A percentile compares a stretch with the other conserved stretches of the same genome.
Evolutionary conservation across 2,113 vertebrate species (phyloP).

Genomic region (Dicerorhinus sumatrensis): DNA sequence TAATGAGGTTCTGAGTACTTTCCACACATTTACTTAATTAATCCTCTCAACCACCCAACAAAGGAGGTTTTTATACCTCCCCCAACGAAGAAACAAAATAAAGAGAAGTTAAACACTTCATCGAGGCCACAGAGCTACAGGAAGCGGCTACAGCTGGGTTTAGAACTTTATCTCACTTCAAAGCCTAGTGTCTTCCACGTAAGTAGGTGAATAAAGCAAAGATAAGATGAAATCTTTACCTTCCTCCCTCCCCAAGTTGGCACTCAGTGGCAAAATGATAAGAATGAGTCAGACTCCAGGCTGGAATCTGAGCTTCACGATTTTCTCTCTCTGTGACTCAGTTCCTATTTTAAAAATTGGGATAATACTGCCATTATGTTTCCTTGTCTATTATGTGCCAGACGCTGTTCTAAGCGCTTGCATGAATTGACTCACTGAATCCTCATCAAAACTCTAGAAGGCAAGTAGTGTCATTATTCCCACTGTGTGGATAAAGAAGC

Average conservation of each 20-base stretch:
- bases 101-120: neutral
- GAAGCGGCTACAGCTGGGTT: neutral
- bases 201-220: neutral
- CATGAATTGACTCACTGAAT: neutral
- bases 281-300: neutral
- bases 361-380: neutral
- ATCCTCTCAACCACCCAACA: neutral
- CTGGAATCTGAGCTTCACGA: neutral
- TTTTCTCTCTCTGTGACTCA: neutral
- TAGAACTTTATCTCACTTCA: neutral
- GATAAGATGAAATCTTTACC: rapidly evolving
- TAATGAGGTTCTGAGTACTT: neutral
- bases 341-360: neutral
- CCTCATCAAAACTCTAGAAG: neutral
- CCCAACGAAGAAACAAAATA: neutral
- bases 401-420: rapidly evolving
- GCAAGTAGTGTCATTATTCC: neutral
- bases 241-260: neutral
- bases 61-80: neutral
- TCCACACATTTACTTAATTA: neutral
- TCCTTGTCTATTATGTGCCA: neutral
- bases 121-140: neutral
- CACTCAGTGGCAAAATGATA: neutral
- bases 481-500: neutral
- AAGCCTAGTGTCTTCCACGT: neutral